A percentile compares a stretch with the other conserved stretches of the same genome.
phyloP scores from a whole-genome alignment of 53 echinoderm and acorn worm genomes.

The Echinarachnius parma region DNA sequence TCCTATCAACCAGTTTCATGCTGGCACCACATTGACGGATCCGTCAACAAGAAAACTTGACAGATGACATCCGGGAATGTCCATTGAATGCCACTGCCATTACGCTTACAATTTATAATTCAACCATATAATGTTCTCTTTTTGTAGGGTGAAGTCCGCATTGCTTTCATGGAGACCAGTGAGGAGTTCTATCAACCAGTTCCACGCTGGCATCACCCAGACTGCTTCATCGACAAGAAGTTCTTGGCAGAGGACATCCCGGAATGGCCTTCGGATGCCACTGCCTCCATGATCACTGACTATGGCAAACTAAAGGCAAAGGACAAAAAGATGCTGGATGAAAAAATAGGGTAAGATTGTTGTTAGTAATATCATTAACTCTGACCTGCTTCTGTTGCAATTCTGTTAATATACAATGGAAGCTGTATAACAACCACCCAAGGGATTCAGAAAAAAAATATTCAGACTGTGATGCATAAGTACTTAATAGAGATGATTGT shows the following conservation, averaged over 20 bases:
- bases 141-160: slow-evolving; percentile 57
- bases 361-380: no score
- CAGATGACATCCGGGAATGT: no score
- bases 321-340: slow-evolving; percentile 67
- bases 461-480: no score
- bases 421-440: no score
- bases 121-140: background rate
- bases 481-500: no score
- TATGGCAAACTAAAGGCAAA: slow-evolving; percentile 52
- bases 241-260: slow-evolving; percentile 43
- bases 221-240: slow-evolving; percentile 59
- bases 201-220: slow-evolving; percentile 75
- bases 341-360: slow-evolving; percentile 73
- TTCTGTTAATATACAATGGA: no score
- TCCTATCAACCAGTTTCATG: no score
- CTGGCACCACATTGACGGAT: no score
- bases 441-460: no score
- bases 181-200: background rate
- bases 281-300: slow-evolving; percentile 47
- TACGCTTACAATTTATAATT: background rate
- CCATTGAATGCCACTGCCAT: no score
- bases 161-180: slow-evolving; percentile 20
- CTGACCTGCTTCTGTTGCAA: no score
- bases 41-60: no score
- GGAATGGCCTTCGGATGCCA: slow-evolving; percentile 64